Evolutionary conservation across 2,113 vertebrate genomes (phyloP).

Genomic region (Amazona vittata): DNA sequence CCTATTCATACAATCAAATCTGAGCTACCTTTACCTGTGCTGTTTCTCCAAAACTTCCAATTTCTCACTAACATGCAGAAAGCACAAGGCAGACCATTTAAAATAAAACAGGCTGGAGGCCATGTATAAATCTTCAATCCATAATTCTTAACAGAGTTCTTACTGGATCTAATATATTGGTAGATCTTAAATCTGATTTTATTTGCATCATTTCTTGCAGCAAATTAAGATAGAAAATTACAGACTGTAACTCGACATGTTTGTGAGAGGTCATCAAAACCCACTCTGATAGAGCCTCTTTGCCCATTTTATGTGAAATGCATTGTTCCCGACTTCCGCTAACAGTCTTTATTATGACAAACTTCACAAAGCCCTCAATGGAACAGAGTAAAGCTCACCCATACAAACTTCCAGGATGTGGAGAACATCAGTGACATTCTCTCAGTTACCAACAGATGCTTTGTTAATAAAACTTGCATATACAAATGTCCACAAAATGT

Average conservation of each 20-base stretch:
- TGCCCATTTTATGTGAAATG: neutral
- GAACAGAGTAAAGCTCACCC: neutral
- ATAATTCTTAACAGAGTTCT: conserved; percentile 2
- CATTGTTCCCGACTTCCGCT: neutral
- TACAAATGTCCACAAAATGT: conserved; percentile 74
- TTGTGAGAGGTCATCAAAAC: neutral
- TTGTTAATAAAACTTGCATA: conserved; percentile 78
- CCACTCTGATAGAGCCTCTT: neutral
- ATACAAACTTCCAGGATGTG: neutral
- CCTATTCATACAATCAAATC: neutral
- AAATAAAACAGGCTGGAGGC: neutral
- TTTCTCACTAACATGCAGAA: neutral
- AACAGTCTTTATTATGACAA: neutral
- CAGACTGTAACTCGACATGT: neutral
- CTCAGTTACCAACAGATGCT: conserved; percentile 65
- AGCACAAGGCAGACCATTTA: conserved; percentile 43
- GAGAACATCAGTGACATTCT: conserved; percentile 56
- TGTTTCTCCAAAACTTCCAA: neutral
- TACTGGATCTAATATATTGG: conserved; percentile 20
- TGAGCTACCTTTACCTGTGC: neutral
- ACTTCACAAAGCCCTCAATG: neutral
- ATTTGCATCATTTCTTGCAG: neutral
- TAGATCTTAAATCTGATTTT: conserved; percentile 47
- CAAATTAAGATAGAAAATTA: conserved; percentile 27
- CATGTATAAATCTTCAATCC: conserved; percentile 36